Conservation (phyloP, 1,140 invertebrate species). For the Lordiphosa clarofinis region DNA sequence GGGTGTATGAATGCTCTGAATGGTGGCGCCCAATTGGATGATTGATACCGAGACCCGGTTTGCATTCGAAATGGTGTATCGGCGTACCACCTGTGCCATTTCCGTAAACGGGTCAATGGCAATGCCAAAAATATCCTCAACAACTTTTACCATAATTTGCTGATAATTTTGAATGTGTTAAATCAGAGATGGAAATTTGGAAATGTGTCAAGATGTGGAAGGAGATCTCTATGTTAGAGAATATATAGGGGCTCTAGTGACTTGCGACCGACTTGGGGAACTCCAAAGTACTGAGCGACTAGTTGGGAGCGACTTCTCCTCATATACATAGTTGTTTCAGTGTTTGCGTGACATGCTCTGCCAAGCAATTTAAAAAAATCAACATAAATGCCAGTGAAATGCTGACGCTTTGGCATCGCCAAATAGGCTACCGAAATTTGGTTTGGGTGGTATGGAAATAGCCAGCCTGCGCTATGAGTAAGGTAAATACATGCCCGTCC, state of each 20-base stretch:
- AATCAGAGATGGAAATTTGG: background rate
- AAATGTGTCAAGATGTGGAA: no score
- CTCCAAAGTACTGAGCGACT: no score
- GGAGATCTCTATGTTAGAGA: no score
- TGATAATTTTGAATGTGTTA: constrained; percentile 22
- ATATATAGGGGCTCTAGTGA: no score
- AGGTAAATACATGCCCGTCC: constrained; percentile 34
- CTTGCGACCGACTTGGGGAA: no score
- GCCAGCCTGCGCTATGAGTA: constrained; percentile 28
- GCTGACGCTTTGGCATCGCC: constrained; percentile 63
- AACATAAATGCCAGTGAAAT: constrained; percentile 85
- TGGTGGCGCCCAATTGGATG: constrained; percentile 84
- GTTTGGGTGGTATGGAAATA: constrained; percentile 19
- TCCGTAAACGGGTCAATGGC: constrained; percentile 59
- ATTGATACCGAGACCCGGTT: constrained; percentile 80
- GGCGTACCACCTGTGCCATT: constrained; percentile 76
- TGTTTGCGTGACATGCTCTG: constrained; percentile 83
- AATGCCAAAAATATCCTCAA: constrained; percentile 66
- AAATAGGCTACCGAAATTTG: background rate
- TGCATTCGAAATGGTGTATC: constrained; percentile 83
- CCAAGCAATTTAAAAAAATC: constrained; percentile 81
- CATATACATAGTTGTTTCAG: constrained; percentile 27
- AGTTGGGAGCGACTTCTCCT: constrained; percentile 14
- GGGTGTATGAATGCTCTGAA: constrained; percentile 86
- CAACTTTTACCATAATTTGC: constrained; percentile 46